Evolutionary conservation across 2,888 invertebrate species (phyloP).

Genomic region (Eudasyphora cyanicolor): DNA sequence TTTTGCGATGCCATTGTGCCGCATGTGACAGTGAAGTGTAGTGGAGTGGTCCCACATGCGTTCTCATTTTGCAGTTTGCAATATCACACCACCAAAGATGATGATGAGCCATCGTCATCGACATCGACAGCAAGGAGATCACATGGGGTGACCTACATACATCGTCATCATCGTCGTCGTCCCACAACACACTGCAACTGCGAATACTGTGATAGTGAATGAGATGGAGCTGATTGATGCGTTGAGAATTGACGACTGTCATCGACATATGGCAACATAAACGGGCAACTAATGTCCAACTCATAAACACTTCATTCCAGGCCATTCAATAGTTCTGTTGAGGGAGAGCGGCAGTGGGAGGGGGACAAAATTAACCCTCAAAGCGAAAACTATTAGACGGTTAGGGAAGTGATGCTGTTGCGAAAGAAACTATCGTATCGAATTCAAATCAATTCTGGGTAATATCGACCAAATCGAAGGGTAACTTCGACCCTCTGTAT

Average conservation of each 20-base stretch:
- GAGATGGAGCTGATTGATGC: neutral
- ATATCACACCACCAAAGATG: too few species aligned
- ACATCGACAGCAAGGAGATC: neutral
- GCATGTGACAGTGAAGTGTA: neutral
- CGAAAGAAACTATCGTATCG: neutral
- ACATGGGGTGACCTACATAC: slow-evolving; percentile 3
- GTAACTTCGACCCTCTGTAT: neutral
- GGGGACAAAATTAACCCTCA: neutral
- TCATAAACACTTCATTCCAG: slow-evolving; percentile 9
- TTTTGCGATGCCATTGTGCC: neutral
- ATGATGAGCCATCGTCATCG: neutral
- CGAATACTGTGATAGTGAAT: neutral
- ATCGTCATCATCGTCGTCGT: neutral
- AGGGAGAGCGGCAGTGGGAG: neutral
- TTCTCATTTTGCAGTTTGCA: too few species aligned
- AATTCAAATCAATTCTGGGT: too few species aligned
- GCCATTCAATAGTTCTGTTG: neutral
- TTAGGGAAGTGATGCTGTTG: neutral
- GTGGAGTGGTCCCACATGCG: neutral
- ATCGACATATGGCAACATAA: slow-evolving; percentile 7
- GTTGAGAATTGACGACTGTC: slow-evolving; percentile 21
- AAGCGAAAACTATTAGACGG: neutral
- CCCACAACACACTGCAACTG: too few species aligned
- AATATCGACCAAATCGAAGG: neutral
- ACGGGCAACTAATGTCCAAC: slow-evolving; percentile 1